Evolutionary conservation across 2,113 vertebrate species (phyloP).

Genomic region (Sphyrna mokarran): DNA sequence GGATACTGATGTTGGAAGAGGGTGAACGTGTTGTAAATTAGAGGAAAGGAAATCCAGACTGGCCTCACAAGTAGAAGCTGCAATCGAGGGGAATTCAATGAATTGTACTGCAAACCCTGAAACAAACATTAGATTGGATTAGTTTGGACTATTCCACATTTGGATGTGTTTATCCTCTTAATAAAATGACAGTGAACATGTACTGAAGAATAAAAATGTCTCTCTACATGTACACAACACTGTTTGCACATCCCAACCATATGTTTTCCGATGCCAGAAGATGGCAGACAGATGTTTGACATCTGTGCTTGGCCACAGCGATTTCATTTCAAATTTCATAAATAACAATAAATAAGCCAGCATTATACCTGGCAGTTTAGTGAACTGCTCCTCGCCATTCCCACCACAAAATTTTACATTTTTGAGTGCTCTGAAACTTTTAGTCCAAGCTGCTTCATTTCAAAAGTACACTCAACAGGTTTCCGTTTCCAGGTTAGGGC

Average conservation of each 20-base stretch:
- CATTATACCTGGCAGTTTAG: not conserved
- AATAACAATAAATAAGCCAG: not conserved
- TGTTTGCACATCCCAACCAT: conserved; percentile 3
- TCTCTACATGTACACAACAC: not conserved
- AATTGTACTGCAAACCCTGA: not conserved
- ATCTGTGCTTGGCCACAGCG: not conserved
- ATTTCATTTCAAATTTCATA: not conserved
- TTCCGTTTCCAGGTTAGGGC: not conserved
- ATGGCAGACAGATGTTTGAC: conserved; percentile 19
- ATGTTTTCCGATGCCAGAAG: not conserved
- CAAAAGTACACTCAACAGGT: not conserved
- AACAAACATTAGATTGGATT: not conserved
- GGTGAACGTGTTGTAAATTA: not conserved
- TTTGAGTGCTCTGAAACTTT: not conserved
- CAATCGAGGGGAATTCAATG: not conserved
- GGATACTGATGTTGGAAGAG: not conserved
- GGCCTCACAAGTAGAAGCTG: not conserved
- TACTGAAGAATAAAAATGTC: not conserved
- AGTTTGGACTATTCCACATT: conserved; percentile 11
- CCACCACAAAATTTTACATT: not conserved
- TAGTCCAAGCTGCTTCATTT: not conserved
- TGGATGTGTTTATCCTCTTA: not conserved
- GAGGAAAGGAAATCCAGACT: not conserved
- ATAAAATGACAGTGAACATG: conserved; percentile 12
- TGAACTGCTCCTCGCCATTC: not conserved